Evolutionary conservation across 2,797 vertebrate species (phyloP), one percentile per base, ranked within the genome.

Genomic region (Bovichtus diacanthus): DNA sequence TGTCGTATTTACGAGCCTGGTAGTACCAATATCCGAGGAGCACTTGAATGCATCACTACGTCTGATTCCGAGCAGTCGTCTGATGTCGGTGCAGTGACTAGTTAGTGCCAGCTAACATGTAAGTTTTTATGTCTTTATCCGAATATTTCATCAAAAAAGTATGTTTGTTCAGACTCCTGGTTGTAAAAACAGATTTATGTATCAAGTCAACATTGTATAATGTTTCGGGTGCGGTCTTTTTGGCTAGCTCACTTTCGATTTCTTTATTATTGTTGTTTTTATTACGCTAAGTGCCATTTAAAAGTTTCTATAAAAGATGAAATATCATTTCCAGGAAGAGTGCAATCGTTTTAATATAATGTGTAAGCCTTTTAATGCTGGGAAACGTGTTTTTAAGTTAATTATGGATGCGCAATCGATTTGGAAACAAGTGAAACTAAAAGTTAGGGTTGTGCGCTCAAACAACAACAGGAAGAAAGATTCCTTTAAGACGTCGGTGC

Each of bases 211-310:
- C 3, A 3, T 11, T 25, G 0, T 43, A 0, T 47, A 13, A 50
- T 2, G 0, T 50, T 15, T 51, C 5, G 44, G 43, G 44, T 53
- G 59, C 23, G 29, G 19, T 58, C 41, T 75, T 36, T 54, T 19
- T 7, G 0, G 0, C 5, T 0, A 2, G 5, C 5, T 65, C 18
- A 83, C 84, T 92, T 91, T 91, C 84, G 75, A 15, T 91, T 90
- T 90, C 71, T 44, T 12, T 19, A 2, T 63, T 21, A 8, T 13
- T 2, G 10, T n/a, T 36, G 51, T 60, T 21, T 36, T 29, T 0
- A 15, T 31, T 9, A 7, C 6, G 11, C 9, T n/a, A 69, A 51
- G 3, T 49, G 9, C 4, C 1, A 0, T 47, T 41, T 27, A 44
- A 79, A 78, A 72, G 47, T 77, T 74, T n/a, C 5, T 44, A 21